Evolutionary conservation across 2,113 vertebrate species (phyloP), one percentile per base, ranked within the genome.

Genomic region (Pterocles orientalis): DNA sequence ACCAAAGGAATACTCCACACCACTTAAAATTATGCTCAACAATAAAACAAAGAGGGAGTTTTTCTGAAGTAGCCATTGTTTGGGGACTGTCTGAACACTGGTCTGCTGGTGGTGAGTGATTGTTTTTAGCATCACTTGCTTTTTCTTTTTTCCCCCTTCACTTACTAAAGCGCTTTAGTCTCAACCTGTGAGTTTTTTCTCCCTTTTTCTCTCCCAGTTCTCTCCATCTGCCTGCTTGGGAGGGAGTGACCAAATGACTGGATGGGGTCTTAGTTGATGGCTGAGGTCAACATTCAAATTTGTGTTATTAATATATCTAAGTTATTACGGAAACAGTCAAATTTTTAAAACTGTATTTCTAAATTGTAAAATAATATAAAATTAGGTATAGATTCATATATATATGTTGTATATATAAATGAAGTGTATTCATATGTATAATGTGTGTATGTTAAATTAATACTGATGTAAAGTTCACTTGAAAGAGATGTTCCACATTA

Each of bases 21-120:
- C 11, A 17, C 1, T 1, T 21, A 33, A 47, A 0, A 0, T 39
- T 8, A n/a, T 10, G 8, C 31, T 81, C 10, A 60, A 21, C 29
- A 69, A 14, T 61, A 61, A 75, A 43, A 43, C 0, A 0, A 29
- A 39, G 24, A 69, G 12, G 10, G 36, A 54, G 9, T 29, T 60
- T 70, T 83, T 70, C 56, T 41, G 34, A 43, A 77, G 9, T 18
- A 56, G 48, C 36, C 18, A 12, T 24, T 65, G 24, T 20, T 5
- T 34, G 7, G 24, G 28, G 18, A 13, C 9, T 48, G 28, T 8
- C 70, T 50, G 26, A 17, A 7, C 12, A 47, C 25, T 64, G 24
- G 7, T 43, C 24, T 58, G 16, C 21, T 50, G 15, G 12, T 58
- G 13, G 29, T 28, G 10, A 58, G 48, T 28, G 48, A 34, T 6